Conservation (phyloP, 1,140 invertebrate species). For the Lordiphosa stackelbergi region DNA sequence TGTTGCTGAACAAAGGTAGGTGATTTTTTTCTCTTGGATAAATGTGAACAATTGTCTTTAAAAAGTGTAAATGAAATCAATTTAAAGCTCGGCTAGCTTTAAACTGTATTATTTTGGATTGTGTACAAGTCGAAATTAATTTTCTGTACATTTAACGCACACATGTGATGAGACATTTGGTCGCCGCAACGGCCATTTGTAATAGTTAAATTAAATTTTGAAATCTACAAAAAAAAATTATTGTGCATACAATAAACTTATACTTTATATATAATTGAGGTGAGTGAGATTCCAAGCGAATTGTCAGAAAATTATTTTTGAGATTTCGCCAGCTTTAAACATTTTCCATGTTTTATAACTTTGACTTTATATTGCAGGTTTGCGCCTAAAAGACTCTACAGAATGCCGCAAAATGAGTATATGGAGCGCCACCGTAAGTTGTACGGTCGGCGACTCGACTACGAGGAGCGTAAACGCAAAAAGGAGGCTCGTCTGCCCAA, state of each 20-base stretch:
- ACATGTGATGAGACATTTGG: too few relatives aligned
- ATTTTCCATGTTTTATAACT: conserved; percentile 16
- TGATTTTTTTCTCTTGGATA: conserved; percentile 8
- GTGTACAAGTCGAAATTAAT: too few relatives aligned
- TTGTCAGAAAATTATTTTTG: too few relatives aligned
- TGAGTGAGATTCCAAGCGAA: too few relatives aligned
- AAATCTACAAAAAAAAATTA: too few relatives aligned
- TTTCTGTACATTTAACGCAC: too few relatives aligned
- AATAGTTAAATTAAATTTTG: too few relatives aligned
- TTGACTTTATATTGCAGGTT: conserved; percentile 31
- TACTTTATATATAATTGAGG: too few relatives aligned
- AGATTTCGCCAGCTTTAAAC: not conserved
- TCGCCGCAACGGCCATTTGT: too few relatives aligned
- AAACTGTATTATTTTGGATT: too few relatives aligned
- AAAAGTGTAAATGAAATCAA: not conserved
- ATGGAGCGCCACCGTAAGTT: conserved; percentile 98
- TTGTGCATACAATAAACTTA: too few relatives aligned
- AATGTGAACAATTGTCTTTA: not conserved
- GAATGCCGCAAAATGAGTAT: conserved; percentile 99
- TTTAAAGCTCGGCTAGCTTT: too few relatives aligned
- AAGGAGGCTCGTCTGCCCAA: conserved; percentile 95
- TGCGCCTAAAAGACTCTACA: conserved; percentile 6
- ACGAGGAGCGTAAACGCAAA: conserved; percentile 98
- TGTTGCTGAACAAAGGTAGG: conserved; percentile 42
- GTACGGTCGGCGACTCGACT: conserved; percentile 96